Evolutionary conservation across 2,888 invertebrate genomes (phyloP).

Genomic region (Aleiodes leptofemur): DNA sequence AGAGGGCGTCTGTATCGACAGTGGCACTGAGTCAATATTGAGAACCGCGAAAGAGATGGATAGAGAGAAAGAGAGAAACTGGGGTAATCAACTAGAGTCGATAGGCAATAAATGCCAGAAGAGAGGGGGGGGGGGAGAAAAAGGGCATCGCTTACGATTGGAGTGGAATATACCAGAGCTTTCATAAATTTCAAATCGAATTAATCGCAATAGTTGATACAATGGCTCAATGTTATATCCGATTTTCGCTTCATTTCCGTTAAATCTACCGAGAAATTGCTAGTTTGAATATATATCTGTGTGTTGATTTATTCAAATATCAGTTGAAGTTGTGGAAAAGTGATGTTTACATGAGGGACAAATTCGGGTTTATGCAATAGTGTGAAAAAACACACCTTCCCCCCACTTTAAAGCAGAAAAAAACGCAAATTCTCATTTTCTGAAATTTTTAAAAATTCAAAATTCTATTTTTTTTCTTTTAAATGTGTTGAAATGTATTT

Average conservation of each 20-base stretch:
- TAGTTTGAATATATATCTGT: too few relatives aligned
- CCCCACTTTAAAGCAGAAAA: too few relatives aligned
- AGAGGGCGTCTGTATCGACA: conserved; percentile 18
- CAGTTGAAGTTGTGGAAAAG: background rate
- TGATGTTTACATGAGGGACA: too few relatives aligned
- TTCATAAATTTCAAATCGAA: conserved; percentile 56
- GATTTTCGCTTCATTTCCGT: conserved; percentile 19
- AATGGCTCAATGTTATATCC: conserved; percentile 8
- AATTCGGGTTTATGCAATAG: too few relatives aligned
- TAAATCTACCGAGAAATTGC: too few relatives aligned
- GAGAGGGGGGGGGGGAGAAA: background rate
- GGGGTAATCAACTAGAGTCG: conserved; percentile 52
- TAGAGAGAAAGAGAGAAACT: conserved; percentile 15
- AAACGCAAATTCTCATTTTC: too few relatives aligned
- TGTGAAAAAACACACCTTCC: too few relatives aligned
- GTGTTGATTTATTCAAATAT: too few relatives aligned
- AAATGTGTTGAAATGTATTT: too few relatives aligned
- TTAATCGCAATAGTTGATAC: conserved; percentile 48
- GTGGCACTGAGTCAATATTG: conserved; percentile 54
- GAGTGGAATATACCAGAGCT: conserved; percentile 49
- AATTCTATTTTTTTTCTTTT: too few relatives aligned
- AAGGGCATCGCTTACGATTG: conserved; percentile 53
- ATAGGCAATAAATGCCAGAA: conserved; percentile 50
- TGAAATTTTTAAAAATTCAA: too few relatives aligned
- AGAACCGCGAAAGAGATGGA: conserved; percentile 38